phyloP scores from a whole-genome alignment of 2,888 invertebrate species.

The Sclerodermus sp. region DNA sequence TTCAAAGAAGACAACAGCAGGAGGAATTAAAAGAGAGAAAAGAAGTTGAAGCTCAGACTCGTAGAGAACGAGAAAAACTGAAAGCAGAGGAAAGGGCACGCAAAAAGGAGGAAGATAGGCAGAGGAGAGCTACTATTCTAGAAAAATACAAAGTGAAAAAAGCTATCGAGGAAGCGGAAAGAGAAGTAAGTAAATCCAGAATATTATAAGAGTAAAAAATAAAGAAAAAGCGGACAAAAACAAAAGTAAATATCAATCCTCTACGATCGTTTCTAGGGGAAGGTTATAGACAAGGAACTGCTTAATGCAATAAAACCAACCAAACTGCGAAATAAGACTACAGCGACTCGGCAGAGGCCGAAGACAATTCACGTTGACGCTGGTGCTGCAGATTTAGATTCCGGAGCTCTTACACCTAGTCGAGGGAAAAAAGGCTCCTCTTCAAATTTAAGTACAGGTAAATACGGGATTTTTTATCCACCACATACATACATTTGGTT shows the following conservation, averaged over 20 bases:
- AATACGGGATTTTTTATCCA: too few species aligned
- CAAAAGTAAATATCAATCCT: too few species aligned
- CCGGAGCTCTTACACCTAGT: constrained; percentile 72
- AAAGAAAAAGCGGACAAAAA: too few species aligned
- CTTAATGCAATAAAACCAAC: constrained; percentile 65
- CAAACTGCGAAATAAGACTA: constrained; percentile 67
- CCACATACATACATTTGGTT: too few species aligned
- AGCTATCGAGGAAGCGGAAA: constrained; percentile 87
- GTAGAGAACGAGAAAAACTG: constrained; percentile 75
- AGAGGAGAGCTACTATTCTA: constrained; percentile 83
- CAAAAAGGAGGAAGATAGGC: constrained; percentile 82
- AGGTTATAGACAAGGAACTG: constrained; percentile 74
- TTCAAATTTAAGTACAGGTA: constrained; percentile 79
- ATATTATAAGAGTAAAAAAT: too few species aligned
- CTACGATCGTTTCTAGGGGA: constrained; percentile 68
- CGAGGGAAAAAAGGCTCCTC: constrained; percentile 79
- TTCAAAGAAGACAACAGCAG: constrained; percentile 87
- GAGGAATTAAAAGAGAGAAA: constrained; percentile 84
- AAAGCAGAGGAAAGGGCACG: constrained; percentile 73
- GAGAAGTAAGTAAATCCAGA: constrained; percentile 76
- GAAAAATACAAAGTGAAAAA: constrained; percentile 94
- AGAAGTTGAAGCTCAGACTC: constrained; percentile 77
- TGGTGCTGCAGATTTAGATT: constrained; percentile 72
- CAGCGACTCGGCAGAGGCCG: constrained; percentile 72
- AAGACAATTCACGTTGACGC: constrained; percentile 91